Evolutionary conservation across 1,140 invertebrate genomes (phyloP), one percentile per base, ranked within the genome.

Genomic region (Andrena cerasifolii): DNA sequence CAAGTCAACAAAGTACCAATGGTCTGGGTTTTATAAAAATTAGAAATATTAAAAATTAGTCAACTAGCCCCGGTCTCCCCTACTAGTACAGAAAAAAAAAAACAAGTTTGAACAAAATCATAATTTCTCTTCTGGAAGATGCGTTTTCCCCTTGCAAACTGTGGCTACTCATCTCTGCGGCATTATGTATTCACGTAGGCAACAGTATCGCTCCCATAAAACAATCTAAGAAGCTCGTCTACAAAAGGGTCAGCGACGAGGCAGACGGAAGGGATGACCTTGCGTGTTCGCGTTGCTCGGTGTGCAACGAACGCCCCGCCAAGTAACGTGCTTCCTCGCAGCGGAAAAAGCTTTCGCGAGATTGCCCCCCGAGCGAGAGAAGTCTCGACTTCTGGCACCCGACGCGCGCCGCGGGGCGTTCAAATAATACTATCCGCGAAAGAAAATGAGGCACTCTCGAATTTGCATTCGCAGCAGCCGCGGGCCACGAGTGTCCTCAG

Each of bases 371-470:
- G 36, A 31, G 8, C 36, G 2, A 45, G 36, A 56, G 67, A 58
- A 58, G 54, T 33, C 26, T 28, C 40, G 40, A 66, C 73, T 75
- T 47, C 40, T 75, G 63, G 51, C 51, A 47, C 40, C 36, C 47
- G 43, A n/a, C 51, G 40, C 45, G 14, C n/a, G 40, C 71, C 40
- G 51, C 6, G 1, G 16, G 73, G 40, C 21, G 66, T 75, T 68
- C 21, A 45, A 75, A 58, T 75, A 75, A 75, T 75, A 43, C 63
- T 75, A 75, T 66, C 54, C 73, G 40, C 63, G 73, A 67, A 67
- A 54, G 73, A 66, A 75, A 75, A 75, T 68, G 73, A 75, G 73
- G 73, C 63, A 58, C 66, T 75, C 54, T 75, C 63, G 63, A 75
- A 75, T 75, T 75, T 75, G 63, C 73, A 75, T 75, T 36, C 53